Evolutionary conservation across 1,140 invertebrate species (phyloP), one percentile per base, ranked within the genome.

Genomic region (Cydia pomonella): DNA sequence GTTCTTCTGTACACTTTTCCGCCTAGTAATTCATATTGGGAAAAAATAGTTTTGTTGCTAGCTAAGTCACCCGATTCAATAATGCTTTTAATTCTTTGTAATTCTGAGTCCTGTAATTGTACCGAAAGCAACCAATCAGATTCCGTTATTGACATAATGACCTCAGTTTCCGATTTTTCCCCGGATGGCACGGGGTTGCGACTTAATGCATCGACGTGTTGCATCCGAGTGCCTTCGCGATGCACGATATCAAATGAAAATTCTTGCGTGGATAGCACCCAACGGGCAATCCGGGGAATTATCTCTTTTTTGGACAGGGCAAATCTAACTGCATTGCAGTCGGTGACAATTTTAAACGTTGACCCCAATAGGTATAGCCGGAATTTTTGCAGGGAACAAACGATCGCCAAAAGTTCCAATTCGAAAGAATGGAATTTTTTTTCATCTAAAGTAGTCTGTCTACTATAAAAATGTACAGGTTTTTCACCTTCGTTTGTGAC

Each of bases 181-280:
- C 25, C 25, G 25, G 25, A 59, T 13, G 13, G 53, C 38, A 64
- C 27, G 5, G 79, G 77, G 63, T 83, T 77, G 1, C 84, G 47
- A 63, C 87, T 88, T 2, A 88, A 72, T 0, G 85, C 82, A 75
- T 92, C 87, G 0, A 82, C 86, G 69, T 89, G 86, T n/a, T 72
- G 72, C 84, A 88, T 87, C 18, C 69, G 78, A 59, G 73, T n/a
- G 38, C 74, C 73, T 27, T 59, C 53, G 10, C 53, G 44, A 47
- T 80, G 78, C 27, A 16, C 72, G 3, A 79, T 77, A 12, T 80
- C 66, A 47, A 74, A 80, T 18, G 72, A 25, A 62, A 73, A 81
- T 38, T 81, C 63, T 63, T 75, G 44, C 29, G 79, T 73, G 23
- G 38, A 62, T 50, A 81, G n/a, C 7, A 79, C 73, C 80, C 80